Evolutionary conservation across 2,797 vertebrate species (phyloP), one percentile per base, ranked within the genome.

Genomic region (Artibeus jamaicensis): DNA sequence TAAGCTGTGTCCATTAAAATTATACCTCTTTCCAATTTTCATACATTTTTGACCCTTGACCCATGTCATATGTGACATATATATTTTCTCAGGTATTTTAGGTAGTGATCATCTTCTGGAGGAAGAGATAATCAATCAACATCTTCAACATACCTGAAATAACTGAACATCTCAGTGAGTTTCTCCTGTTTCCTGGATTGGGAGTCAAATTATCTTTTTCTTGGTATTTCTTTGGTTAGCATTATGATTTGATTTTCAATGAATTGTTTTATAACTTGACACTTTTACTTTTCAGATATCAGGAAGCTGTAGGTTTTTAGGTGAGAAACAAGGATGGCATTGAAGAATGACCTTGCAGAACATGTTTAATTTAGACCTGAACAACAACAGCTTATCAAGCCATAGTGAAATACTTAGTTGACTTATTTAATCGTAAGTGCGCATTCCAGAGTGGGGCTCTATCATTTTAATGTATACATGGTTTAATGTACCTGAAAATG

Each of bases 381-480:
- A 74, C 57, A 93, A 50, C 26, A 92, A 86, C 65, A 48, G n/a
- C 8, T 89, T 91, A 50, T 83, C 37, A 91, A 87, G 37, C 24
- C 84, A 26, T 76, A 81, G 12, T 1, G 57, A 81, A 77, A 7
- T 65, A 67, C 39, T 94, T 78, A 78, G 57, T 74, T 90, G 73
- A 79, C 86, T 92, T 92, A 48, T 82, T 93, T 81, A 76, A 76
- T 95, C 53, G 90, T 55, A 59, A 71, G 8, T 70, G 19, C 87
- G 37, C 26, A 32, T 81, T 46, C 39, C 42, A 85, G 18, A 91
- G 9, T 53, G 5, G 24, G 4, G 18, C 18, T 92, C 9, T 78
- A 42, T 74, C 68, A 57, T 89, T 86, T 93, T 86, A 95, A 83
- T 29, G n/a, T 74, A 57, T 44, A 21, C 6, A 26, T 53, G 16